Evolutionary conservation across 2,797 vertebrate species (phyloP), one percentile per base, ranked within the genome.

Genomic region (Hybognathus amarus): DNA sequence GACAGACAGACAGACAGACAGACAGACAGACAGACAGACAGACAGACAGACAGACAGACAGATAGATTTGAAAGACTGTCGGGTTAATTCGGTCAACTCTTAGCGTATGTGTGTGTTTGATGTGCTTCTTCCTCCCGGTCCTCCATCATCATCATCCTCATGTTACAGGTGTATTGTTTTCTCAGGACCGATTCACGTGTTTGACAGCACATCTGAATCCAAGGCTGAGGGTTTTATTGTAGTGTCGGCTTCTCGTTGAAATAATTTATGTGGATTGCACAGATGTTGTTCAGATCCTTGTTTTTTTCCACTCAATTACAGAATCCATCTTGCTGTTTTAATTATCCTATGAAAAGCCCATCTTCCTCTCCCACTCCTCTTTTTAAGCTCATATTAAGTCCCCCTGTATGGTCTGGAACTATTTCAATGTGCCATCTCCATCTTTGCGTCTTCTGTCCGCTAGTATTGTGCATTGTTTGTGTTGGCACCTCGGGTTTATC

Each of bases 231-330:
- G 88, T 94, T 88, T 95, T 94, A 94, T 94, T 92, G 93, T 92
- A 71, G 92, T 91, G 91, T 88, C 79, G 90, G 91, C 90, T 91
- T 93, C 94, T 95, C 93, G 87, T 94, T 94, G 93, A 91, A 92
- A 92, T 94, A 94, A 95, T 95, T 95, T 94, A 95, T 94, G 93
- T 93, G 93, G 90, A 89, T 91, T 90, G 93, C 93, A 93, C 95
- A 95, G 95, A 95, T 95, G 95, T 95, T 95, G 92, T 93, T 94
- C 92, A 93, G 92, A 94, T 94, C 93, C 93, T 87, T 76, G 81
- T 83, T 92, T 93, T 94, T 94, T 95, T 94, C 94, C 92, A 93
- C 94, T 95, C 93, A 95, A 95, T 95, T 95, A 95, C 93, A 87
- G 93, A 91, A 94, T 95, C 93, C 93, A 94, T 94, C 94, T 94